These are phyloP conservation scores for Magallana angulata DNA, from an alignment of 1,140 invertebrate genomes.

Conservation along the genomic window DNA sequence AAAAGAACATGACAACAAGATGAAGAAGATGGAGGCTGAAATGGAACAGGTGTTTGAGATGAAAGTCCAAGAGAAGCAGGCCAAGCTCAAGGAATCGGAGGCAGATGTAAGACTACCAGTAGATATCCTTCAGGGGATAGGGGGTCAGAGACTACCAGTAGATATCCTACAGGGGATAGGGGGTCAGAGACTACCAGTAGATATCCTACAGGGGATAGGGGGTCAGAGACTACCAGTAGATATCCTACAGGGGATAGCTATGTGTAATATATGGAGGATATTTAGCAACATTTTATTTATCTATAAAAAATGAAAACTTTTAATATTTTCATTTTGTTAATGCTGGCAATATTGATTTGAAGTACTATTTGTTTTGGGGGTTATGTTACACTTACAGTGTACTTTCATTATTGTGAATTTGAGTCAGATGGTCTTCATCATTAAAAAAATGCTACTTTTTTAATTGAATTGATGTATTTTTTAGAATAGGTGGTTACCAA, in stretches of 20 bases:
- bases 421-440: too few relatives aligned
- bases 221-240: too few relatives aligned
- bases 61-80: conserved; percentile 86
- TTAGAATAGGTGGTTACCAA: too few relatives aligned
- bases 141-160: background rate
- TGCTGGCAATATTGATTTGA: too few relatives aligned
- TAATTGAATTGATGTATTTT: too few relatives aligned
- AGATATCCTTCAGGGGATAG: background rate
- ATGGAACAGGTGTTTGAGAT: conserved; percentile 92
- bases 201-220: background rate
- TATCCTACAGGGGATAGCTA: background rate
- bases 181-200: conserved; percentile 68
- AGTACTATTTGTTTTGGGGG: too few relatives aligned
- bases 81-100: conserved; percentile 79
- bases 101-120: conserved; percentile 84
- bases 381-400: too few relatives aligned
- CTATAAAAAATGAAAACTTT: too few relatives aligned
- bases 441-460: too few relatives aligned
- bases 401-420: too few relatives aligned
- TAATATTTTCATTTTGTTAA: too few relatives aligned
- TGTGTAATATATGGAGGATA: background rate
- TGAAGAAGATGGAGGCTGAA: conserved; percentile 82
- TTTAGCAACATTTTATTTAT: too few relatives aligned
- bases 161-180: background rate
- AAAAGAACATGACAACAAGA: conserved; percentile 95